Conservation (phyloP, 1,140 invertebrate species). For the Aphidius gifuensis region DNA sequence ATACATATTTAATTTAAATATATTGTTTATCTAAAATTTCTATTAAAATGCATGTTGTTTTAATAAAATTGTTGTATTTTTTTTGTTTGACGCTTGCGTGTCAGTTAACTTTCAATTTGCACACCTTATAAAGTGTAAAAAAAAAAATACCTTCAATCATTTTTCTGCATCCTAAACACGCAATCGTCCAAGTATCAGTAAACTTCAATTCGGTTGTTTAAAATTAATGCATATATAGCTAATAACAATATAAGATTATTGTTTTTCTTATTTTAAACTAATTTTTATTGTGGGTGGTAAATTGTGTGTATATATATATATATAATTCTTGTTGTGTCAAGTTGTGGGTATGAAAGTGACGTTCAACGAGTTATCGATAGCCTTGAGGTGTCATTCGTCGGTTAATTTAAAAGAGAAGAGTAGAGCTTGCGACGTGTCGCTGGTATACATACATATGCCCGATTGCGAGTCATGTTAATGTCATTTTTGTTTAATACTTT, state of each 20-base stretch:
- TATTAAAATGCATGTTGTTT: too few relatives aligned
- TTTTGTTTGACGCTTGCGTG: constrained; percentile 17
- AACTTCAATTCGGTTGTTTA: too few relatives aligned
- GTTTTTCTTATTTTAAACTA: too few relatives aligned
- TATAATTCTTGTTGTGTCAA: too few relatives aligned
- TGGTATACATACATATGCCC: constrained; percentile 31
- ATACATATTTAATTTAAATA: too few relatives aligned
- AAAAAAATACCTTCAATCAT: constrained; percentile 26
- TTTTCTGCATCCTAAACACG: constrained; percentile 15
- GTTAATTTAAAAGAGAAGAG: constrained; percentile 38
- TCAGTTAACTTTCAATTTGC: constrained; percentile 26
- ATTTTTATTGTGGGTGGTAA: too few relatives aligned
- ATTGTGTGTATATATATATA: too few relatives aligned
- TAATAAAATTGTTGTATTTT: too few relatives aligned
- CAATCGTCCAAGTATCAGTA: constrained; percentile 6
- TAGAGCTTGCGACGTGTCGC: constrained; percentile 47
- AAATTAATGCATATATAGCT: too few relatives aligned
- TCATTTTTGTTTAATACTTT: too few relatives aligned
- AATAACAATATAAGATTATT: too few relatives aligned
- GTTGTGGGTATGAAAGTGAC: constrained; percentile 33
- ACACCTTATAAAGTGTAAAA: constrained; percentile 23
- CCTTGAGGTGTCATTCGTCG: constrained; percentile 51
- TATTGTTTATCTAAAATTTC: too few relatives aligned
- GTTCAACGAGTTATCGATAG: constrained; percentile 42
- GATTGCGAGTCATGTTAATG: constrained; percentile 33